Evolutionary conservation across 2,888 invertebrate species (phyloP).

Genomic region (Malthinus flaveolus): DNA sequence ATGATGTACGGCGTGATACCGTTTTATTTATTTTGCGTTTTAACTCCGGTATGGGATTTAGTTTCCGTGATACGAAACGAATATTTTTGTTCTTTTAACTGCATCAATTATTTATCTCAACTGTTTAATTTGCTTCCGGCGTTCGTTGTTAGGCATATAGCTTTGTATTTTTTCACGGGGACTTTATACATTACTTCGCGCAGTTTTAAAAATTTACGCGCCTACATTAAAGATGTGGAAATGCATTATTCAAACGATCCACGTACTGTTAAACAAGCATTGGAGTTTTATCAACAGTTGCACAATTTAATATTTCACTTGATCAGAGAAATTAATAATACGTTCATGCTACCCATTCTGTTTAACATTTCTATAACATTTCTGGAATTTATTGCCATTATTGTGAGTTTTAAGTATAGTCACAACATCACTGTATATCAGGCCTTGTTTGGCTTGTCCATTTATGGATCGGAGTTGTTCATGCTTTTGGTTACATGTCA

Average conservation of each 20-base stretch:
- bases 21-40: constrained; percentile 6
- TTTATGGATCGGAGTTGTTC: not conserved
- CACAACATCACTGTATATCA: not conserved
- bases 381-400: constrained; percentile 3
- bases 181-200: not conserved
- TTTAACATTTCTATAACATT: constrained; percentile 6
- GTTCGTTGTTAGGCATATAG: constrained; percentile 5
- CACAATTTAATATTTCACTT: constrained; percentile 4
- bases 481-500: not conserved
- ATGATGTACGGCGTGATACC: not conserved
- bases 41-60: constrained; percentile 3
- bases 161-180: constrained; percentile 6
- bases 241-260: not conserved
- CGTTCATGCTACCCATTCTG: constrained; percentile 3
- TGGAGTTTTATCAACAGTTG: not conserved
- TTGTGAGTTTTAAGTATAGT: constrained; percentile 9
- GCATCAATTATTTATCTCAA: not conserved
- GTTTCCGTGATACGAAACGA: not conserved
- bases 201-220: not conserved
- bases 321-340: not conserved
- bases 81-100: not conserved
- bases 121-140: not conserved
- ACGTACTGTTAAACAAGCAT: not conserved
- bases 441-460: not conserved
- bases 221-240: not conserved